These are phyloP conservation scores for Melanocharis versteri DNA, from an alignment of 2,113 vertebrate species.

Conservation along the genomic window DNA sequence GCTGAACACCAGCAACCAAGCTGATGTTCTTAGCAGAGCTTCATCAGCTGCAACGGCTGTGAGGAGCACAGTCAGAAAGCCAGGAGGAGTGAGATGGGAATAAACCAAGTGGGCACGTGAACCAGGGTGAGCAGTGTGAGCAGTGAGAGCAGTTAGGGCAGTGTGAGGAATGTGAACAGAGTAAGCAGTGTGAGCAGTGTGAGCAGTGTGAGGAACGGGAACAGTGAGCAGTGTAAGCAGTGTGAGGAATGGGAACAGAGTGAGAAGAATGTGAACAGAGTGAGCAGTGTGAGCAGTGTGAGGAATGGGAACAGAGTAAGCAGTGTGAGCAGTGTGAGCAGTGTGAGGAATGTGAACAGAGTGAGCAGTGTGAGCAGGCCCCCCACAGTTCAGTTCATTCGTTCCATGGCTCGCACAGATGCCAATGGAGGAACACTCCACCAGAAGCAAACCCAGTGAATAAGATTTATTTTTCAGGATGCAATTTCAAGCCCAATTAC, in stretches of 20 bases:
- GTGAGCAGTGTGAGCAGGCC: background rate
- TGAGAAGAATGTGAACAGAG: background rate
- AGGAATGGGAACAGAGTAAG: background rate
- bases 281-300: background rate
- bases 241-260: background rate
- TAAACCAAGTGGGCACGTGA: accelerated
- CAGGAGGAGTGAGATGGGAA: background rate
- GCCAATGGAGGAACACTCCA: background rate
- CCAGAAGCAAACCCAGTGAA: background rate
- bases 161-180: background rate
- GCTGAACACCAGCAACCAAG: background rate
- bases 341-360: background rate
- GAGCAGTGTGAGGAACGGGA: background rate
- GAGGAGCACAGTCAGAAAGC: background rate
- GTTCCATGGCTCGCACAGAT: accelerated
- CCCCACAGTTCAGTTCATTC: accelerated
- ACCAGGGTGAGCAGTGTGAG: background rate
- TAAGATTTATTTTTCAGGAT: background rate
- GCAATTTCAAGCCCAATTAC: background rate
- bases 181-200: background rate
- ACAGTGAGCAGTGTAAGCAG: background rate
- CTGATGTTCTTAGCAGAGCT: background rate
- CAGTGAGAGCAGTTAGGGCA: background rate
- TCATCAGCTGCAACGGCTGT: background rate
- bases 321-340: background rate